These are phyloP conservation scores for Nannobrachium achirus DNA, from an alignment of 2,113 vertebrate species.

Conservation along the genomic window DNA sequence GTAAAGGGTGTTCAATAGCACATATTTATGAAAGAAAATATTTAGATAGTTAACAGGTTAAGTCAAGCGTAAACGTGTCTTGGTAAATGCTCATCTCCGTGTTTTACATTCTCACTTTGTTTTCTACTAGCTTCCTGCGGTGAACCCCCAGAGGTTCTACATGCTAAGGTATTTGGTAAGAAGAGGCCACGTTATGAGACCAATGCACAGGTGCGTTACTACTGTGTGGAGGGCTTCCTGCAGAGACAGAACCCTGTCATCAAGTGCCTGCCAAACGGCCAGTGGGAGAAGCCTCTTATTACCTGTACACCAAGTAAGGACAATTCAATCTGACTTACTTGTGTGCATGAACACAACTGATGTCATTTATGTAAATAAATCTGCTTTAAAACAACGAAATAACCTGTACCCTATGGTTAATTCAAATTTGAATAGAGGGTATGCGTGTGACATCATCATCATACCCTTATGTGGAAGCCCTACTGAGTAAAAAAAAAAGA, in stretches of 20 bases:
- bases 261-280: slow-evolving; percentile 84
- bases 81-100: background rate
- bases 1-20: too few relatives aligned
- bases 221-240: slow-evolving; percentile 81
- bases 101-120: background rate
- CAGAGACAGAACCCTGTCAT: slow-evolving; percentile 85
- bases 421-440: too few relatives aligned
- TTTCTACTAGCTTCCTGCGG: slow-evolving; percentile 80
- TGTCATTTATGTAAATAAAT: background rate
- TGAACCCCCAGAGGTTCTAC: slow-evolving; percentile 78
- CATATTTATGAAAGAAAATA: too few relatives aligned
- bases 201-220: slow-evolving; percentile 83
- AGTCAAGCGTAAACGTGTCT: too few relatives aligned
- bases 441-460: too few relatives aligned
- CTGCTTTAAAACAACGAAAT: too few relatives aligned
- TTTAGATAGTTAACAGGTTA: too few relatives aligned
- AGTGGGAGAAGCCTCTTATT: slow-evolving; percentile 86
- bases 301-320: slow-evolving; percentile 82
- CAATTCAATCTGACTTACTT: background rate
- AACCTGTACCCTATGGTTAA: too few relatives aligned
- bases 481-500: too few relatives aligned
- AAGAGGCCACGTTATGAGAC: slow-evolving; percentile 82
- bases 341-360: background rate
- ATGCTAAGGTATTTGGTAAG: slow-evolving; percentile 84
- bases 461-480: too few relatives aligned